Base-by-base conservation (phyloP, 2,113 vertebrate species). In the Peromyscus leucopus region DNA sequence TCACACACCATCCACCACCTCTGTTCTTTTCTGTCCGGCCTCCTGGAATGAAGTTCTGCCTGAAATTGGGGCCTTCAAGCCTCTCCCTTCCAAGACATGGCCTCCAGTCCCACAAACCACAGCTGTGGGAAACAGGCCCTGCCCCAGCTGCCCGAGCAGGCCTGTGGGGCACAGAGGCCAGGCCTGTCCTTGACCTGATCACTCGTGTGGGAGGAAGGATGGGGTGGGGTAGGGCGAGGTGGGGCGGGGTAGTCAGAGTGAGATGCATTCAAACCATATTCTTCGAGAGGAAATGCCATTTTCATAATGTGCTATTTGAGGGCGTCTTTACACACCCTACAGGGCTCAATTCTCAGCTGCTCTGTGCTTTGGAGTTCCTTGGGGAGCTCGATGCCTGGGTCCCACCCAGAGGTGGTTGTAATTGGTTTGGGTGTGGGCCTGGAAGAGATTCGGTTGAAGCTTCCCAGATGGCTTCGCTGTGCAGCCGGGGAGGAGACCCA, bases 201-300 rank as follows among this genome's bases (percentile, higher is more conserved):
- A 24, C 69, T 76, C 0, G 33, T 63, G 90, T 85, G 85, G 90
- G 79, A 57, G 61, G 92, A 82, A 39, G 86, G 85, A 55, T 39
- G 69, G 67, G 31, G 31, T 57, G 24, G 48, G 69, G 78, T 3
- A 28, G 7, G 80, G 42, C 2, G 3, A 42, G 80, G 71, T 48
- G 57, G 61, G 31, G n/a, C 57, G 21, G 51, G 76, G 87, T 7
- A 31, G 51, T 69, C 2, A 0, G 69, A 7, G 59, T 78, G 2
- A 74, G 80, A 91, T 48, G 67, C 55, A 69, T 86, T 95, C 72
- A 94, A 86, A 94, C 89, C 59, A 22, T 94, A 63, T 96, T 91
- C 95, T 93, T 48, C 28, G 72, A 88, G 82, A 97, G 97, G 97
- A 97, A 97, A 61, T 91, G 93, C 13, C 93, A 96, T 96, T 97